These are phyloP conservation scores for Eupithecia abbreviata DNA, from an alignment of 2,888 invertebrate species.

Conservation along the genomic window DNA sequence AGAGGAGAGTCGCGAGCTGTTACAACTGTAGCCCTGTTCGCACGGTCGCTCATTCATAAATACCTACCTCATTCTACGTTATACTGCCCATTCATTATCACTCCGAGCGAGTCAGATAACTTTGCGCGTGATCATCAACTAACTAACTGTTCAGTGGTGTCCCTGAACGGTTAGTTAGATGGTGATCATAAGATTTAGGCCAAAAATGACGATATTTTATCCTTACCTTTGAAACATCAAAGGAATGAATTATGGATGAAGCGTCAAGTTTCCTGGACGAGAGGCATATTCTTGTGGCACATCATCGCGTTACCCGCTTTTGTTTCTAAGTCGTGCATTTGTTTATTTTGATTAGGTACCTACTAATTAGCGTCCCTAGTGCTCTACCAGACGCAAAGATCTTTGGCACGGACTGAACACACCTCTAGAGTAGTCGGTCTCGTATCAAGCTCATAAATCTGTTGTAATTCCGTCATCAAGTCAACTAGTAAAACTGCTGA, in stretches of 20 bases:
- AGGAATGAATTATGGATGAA: background rate
- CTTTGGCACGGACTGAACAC: background rate
- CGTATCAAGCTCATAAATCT: conserved; percentile 2
- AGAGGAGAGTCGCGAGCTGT: conserved; percentile 9
- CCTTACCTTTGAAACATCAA: background rate
- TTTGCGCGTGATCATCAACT: background rate
- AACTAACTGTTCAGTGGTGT: too few species aligned
- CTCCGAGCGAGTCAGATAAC: background rate
- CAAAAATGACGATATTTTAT: background rate
- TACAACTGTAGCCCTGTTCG: conserved; percentile 19
- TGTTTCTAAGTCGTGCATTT: background rate
- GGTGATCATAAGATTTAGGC: background rate
- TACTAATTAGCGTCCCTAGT: background rate
- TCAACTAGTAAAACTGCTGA: background rate
- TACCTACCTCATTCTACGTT: conserved; percentile 20
- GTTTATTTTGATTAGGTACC: background rate
- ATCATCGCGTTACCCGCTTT: background rate
- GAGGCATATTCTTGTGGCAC: background rate
- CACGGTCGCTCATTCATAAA: conserved; percentile 34
- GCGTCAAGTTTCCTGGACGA: background rate
- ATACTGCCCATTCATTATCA: conserved; percentile 20
- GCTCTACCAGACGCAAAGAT: background rate
- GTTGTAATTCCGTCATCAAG: conserved; percentile 5
- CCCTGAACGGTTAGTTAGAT: background rate
- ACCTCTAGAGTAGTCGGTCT: background rate